phyloP scores from a whole-genome alignment of 1,140 invertebrate genomes.

The Drosophila teissieri region DNA sequence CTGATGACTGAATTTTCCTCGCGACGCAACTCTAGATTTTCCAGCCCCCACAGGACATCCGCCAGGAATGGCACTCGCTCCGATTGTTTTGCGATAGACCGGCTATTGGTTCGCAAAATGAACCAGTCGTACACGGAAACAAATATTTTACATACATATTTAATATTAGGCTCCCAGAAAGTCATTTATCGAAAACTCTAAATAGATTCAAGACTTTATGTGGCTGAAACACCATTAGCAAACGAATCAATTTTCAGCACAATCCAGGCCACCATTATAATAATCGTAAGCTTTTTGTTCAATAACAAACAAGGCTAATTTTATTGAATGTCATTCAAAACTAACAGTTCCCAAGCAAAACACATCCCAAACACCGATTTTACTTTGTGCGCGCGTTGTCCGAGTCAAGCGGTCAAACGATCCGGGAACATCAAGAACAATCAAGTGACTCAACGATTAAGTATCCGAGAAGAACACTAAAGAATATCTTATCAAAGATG shows the following conservation, averaged over 20 bases:
- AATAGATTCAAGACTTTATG: not conserved
- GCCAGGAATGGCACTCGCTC: conserved; percentile 2
- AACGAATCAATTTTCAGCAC: not conserved
- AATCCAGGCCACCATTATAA: not conserved
- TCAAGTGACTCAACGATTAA: conserved; percentile 35
- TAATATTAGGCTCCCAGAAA: too few relatives aligned
- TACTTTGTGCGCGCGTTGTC: conserved; percentile 36
- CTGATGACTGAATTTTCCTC: conserved; percentile 82
- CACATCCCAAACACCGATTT: conserved; percentile 25
- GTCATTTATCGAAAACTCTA: not conserved
- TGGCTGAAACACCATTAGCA: too few relatives aligned
- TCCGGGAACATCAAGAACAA: not conserved
- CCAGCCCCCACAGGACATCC: conserved; percentile 44
- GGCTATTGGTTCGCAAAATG: conserved; percentile 2
- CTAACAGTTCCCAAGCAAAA: conserved; percentile 38
- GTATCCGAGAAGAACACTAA: conserved; percentile 54
- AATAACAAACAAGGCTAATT: conserved; percentile 75
- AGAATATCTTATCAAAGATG: conserved; percentile 27
- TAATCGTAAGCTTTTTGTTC: conserved; percentile 1
- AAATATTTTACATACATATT: too few relatives aligned
- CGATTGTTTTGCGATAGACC: not conserved
- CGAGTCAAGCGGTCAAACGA: conserved; percentile 11
- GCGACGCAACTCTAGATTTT: conserved; percentile 38
- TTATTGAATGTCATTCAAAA: conserved; percentile 44
- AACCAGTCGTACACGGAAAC: not conserved